phyloP scores from a whole-genome alignment of 2,797 vertebrate species.

The Sciurus carolinensis region DNA sequence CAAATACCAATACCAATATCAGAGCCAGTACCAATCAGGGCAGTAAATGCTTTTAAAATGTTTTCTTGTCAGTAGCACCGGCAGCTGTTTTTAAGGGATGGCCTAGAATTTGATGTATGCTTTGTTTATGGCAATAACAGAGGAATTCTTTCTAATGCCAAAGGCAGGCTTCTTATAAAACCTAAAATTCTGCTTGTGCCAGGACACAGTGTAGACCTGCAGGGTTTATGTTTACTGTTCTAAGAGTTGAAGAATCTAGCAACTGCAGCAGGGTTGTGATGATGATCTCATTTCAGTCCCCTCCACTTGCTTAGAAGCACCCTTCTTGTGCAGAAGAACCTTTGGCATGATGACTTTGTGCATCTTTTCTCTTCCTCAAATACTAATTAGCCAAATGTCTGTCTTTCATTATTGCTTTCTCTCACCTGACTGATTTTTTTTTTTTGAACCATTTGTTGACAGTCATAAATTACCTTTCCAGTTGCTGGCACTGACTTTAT shows the following conservation, averaged over 20 bases:
- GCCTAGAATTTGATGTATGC: neutral
- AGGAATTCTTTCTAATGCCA: neutral
- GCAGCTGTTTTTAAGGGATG: neutral
- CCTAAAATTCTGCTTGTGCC: neutral
- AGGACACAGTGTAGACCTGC: neutral
- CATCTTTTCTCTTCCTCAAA: conserved; percentile 1
- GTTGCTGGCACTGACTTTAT: conserved; percentile 43
- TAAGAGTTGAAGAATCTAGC: neutral
- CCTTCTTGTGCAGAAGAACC: neutral
- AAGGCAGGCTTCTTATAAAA: conserved; percentile 39
- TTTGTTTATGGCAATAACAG: neutral
- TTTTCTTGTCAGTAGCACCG: neutral
- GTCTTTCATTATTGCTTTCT: conserved; percentile 51
- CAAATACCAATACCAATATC: too few species aligned
- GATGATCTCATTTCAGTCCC: neutral
- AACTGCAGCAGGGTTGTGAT: neutral
- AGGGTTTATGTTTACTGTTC: neutral
- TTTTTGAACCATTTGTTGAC: conserved; percentile 61
- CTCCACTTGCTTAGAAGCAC: neutral
- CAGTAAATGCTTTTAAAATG: neutral
- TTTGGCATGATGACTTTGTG: neutral
- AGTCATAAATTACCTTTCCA: conserved; percentile 55
- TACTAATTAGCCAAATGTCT: conserved; percentile 38
- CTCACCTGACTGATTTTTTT: neutral
- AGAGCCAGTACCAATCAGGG: neutral